Conservation (phyloP, 2,113 vertebrate genomes). For the Phaethornis superciliosus region DNA sequence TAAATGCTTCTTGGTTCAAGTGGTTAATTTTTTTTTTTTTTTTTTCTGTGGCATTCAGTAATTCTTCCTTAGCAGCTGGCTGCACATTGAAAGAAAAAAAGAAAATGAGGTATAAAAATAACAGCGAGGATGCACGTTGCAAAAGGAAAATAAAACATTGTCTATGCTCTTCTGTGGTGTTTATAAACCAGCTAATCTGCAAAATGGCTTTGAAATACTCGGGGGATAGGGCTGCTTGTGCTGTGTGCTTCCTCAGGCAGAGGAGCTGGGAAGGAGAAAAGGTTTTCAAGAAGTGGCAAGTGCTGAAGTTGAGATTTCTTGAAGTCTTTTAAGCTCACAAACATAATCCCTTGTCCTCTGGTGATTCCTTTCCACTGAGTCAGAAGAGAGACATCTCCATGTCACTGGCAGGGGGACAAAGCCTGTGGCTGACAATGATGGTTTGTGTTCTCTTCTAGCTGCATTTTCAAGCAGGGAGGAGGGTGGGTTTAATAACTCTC, state of each 20-base stretch:
- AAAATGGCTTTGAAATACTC: background rate
- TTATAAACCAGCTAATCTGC: background rate
- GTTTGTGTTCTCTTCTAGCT: constrained; percentile 48
- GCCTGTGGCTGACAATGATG: constrained; percentile 43
- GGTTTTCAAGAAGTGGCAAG: background rate
- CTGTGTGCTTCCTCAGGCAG: background rate
- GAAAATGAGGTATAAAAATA: background rate
- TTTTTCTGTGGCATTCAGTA: background rate
- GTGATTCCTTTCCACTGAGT: constrained; percentile 58
- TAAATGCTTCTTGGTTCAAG: background rate
- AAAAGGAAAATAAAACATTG: background rate
- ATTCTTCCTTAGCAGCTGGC: background rate
- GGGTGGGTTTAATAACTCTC: constrained; percentile 46
- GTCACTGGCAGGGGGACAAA: constrained; percentile 50
- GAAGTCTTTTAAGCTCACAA: background rate
- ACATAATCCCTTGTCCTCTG: background rate
- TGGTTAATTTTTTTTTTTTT: background rate
- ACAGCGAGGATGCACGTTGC: background rate
- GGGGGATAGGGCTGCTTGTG: background rate
- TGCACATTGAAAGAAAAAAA: background rate
- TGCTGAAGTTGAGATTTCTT: background rate
- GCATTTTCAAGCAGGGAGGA: background rate
- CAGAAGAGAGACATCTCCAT: constrained; percentile 72
- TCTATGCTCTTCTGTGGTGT: background rate
- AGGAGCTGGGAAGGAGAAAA: background rate